These are phyloP conservation scores for Phylloscopus trochilus DNA, from an alignment of 2,113 vertebrate genomes.

Conservation along the genomic window DNA sequence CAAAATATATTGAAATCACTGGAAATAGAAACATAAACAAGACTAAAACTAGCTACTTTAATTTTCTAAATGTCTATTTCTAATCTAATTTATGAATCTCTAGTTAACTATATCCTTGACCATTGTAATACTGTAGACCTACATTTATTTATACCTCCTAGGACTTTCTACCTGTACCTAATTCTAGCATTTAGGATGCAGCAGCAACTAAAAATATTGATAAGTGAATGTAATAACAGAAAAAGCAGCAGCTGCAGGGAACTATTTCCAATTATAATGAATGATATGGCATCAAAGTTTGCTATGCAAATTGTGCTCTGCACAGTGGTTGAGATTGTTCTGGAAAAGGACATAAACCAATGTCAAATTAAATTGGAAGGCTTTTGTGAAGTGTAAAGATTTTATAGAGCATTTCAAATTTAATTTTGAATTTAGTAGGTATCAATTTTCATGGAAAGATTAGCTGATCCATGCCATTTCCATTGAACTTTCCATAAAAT, in stretches of 20 bases:
- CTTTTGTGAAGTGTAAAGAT: constrained; percentile 10
- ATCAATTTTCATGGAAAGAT: constrained; percentile 22
- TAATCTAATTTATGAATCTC: not conserved
- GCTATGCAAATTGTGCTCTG: not conserved
- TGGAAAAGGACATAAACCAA: constrained; percentile 46
- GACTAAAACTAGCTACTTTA: not conserved
- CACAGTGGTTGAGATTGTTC: not conserved
- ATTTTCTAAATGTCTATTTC: not conserved
- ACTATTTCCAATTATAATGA: not conserved
- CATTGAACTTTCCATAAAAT: not conserved
- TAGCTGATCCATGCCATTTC: not conserved
- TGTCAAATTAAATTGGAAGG: constrained; percentile 40
- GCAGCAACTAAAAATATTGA: not conserved
- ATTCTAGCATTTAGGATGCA: not conserved
- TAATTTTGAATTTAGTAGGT: constrained; percentile 45
- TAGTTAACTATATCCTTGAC: not conserved
- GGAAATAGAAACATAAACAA: not conserved
- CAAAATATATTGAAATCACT: not conserved
- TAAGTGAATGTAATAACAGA: not conserved
- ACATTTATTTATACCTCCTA: not conserved
- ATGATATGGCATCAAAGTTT: not conserved
- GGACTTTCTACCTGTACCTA: not conserved
- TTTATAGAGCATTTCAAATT: constrained; percentile 42
- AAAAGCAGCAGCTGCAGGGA: not conserved
- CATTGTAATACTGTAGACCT: not conserved